These are phyloP conservation scores for Hypselothyrea guttata DNA, from an alignment of 2,888 invertebrate genomes.

Conservation along the genomic window DNA sequence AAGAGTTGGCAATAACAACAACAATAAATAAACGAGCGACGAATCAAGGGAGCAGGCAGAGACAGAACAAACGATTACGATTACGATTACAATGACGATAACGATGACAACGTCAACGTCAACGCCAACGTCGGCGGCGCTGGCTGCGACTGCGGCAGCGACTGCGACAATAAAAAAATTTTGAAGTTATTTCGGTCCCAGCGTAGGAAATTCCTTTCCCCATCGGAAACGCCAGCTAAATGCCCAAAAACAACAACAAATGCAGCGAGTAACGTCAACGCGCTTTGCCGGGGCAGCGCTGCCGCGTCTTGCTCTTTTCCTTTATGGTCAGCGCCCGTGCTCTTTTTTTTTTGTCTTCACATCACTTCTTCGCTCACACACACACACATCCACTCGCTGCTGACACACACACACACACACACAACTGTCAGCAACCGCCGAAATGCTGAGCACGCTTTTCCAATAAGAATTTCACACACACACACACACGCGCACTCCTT, in stretches of 20 bases:
- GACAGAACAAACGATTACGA: conserved; percentile 11
- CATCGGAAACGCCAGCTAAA: conserved; percentile 42
- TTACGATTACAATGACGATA: not conserved
- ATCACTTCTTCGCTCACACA: conserved; percentile 55
- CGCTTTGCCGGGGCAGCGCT: conserved; percentile 58
- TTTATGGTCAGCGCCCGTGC: conserved; percentile 54
- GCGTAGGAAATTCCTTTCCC: conserved; percentile 52
- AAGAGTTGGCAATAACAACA: conserved; percentile 42
- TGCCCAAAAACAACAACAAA: conserved; percentile 54
- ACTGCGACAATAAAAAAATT: conserved; percentile 55
- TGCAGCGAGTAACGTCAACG: conserved; percentile 51
- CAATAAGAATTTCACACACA: conserved; percentile 68
- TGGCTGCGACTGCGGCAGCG: conserved; percentile 20
- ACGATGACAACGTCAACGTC: not conserved
- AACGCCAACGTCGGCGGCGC: conserved; percentile 1
- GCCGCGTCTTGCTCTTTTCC: conserved; percentile 42
- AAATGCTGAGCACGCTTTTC: conserved; percentile 76
- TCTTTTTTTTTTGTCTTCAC: conserved; percentile 68
- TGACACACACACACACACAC: conserved; percentile 29
- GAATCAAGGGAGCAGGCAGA: not conserved
- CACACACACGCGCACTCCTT: conserved; percentile 30
- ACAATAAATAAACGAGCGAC: conserved; percentile 32
- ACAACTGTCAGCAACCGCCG: conserved; percentile 62
- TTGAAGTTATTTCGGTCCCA: conserved; percentile 72
- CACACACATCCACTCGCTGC: conserved; percentile 26